Percentiles rank a stretch among this genome's conserved stretches.
Evolutionary conservation across 2,888 invertebrate genomes (phyloP).

Genomic region (Oscheius sp.): DNA sequence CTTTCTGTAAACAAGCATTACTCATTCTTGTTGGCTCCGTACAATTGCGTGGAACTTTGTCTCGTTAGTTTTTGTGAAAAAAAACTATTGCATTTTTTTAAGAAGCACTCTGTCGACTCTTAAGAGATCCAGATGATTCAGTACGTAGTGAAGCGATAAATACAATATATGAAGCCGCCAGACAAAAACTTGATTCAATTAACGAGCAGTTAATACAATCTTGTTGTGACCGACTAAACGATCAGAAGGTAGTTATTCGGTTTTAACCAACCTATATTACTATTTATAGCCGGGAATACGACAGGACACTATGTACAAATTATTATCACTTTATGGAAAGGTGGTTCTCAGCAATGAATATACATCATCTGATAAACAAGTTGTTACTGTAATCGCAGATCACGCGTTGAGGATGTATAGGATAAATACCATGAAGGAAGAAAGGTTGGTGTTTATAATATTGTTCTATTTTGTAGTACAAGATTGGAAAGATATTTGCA

Average conservation of each 20-base stretch:
- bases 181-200: constrained; percentile 46
- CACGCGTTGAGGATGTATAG: constrained; percentile 32
- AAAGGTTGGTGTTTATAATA: no score
- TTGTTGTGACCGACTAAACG: constrained; percentile 40
- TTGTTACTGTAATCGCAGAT: constrained; percentile 39
- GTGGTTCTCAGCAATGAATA: constrained; percentile 31
- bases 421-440: constrained; percentile 25
- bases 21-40: constrained; percentile 10
- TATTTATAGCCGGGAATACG: constrained; percentile 36
- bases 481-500: constrained; percentile 40
- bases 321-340: constrained; percentile 35
- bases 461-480: constrained; percentile 32
- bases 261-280: not conserved
- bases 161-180: constrained; percentile 36
- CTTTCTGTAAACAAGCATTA: constrained; percentile 10
- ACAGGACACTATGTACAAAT: constrained; percentile 28
- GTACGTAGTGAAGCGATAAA: constrained; percentile 36
- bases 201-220: constrained; percentile 45
- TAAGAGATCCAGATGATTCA: constrained; percentile 33
- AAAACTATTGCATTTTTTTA: not conserved
- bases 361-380: constrained; percentile 42
- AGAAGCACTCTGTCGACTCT: constrained; percentile 23
- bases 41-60: constrained; percentile 23
- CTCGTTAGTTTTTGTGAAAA: constrained; percentile 8
- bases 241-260: constrained; percentile 34